phyloP scores from a whole-genome alignment of 2,797 vertebrate species.

The Simalia tracyae region DNA sequence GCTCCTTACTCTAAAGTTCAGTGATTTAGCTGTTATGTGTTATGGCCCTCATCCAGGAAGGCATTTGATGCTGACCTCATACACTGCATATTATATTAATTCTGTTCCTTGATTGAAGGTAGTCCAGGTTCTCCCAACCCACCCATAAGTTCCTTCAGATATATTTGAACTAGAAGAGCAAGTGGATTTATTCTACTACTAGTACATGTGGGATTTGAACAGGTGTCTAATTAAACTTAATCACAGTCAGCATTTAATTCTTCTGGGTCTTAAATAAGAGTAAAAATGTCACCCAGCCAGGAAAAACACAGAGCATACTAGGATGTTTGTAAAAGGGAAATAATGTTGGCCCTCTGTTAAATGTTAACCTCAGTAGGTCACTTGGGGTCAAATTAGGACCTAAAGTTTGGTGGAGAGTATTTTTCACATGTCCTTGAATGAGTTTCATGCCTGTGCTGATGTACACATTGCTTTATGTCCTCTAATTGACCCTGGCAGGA shows the following conservation, averaged over 20 bases:
- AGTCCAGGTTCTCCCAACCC: neutral
- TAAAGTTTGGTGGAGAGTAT: neutral
- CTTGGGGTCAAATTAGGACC: neutral
- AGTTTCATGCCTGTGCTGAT: slow-evolving; percentile 17
- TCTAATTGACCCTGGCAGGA: neutral
- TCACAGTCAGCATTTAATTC: neutral
- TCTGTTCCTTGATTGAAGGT: slow-evolving; percentile 26
- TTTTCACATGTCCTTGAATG: slow-evolving; percentile 10
- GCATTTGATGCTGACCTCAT: slow-evolving; percentile 51
- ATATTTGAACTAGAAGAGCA: slow-evolving; percentile 46
- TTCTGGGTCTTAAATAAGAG: slow-evolving; percentile 27
- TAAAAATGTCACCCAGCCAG: slow-evolving; percentile 32
- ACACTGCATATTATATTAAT: slow-evolving; percentile 14
- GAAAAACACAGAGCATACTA: neutral
- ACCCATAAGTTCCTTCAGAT: slow-evolving; percentile 41
- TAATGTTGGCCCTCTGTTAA: slow-evolving; percentile 5
- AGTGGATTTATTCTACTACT: slow-evolving; percentile 46
- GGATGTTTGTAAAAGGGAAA: slow-evolving; percentile 19
- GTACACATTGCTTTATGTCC: neutral
- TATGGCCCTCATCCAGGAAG: slow-evolving; percentile 57
- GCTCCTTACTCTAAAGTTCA: slow-evolving; percentile 38
- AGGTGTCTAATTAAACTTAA: slow-evolving; percentile 44
- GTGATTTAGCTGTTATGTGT: slow-evolving; percentile 56
- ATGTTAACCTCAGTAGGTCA: slow-evolving; percentile 21
- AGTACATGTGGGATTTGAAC: slow-evolving; percentile 50